phyloP scores from a whole-genome alignment of 2,888 invertebrate genomes.

The Harpagoxenus sublaevis region DNA sequence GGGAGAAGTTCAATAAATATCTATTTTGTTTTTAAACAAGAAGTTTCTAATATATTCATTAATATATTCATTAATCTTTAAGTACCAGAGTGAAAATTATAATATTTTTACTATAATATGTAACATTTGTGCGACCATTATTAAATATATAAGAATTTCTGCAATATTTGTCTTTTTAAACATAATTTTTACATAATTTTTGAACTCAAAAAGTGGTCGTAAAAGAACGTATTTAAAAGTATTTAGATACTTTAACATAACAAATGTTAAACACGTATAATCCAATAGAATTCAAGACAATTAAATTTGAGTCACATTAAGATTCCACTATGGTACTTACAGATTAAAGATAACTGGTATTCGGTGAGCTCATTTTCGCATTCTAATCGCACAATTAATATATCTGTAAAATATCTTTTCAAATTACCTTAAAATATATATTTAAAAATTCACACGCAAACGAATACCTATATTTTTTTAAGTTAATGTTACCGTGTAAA shows the following conservation, averaged over 20 bases:
- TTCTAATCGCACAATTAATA: slow-evolving; percentile 14
- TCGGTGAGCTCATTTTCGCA: not conserved
- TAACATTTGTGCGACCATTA: not conserved
- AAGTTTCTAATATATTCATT: slow-evolving; percentile 8
- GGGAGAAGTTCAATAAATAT: slow-evolving; percentile 32
- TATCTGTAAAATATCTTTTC: not conserved
- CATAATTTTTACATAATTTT: not conserved
- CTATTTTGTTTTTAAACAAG: slow-evolving; percentile 15
- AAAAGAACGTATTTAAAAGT: not conserved
- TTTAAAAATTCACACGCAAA: slow-evolving; percentile 14
- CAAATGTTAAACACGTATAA: not conserved
- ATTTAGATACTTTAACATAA: not conserved
- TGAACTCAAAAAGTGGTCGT: not conserved
- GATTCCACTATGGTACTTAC: slow-evolving; percentile 8
- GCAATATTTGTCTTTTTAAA: not conserved
- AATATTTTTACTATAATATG: not conserved
- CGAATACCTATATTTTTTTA: slow-evolving; percentile 18
- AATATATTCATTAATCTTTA: slow-evolving; percentile 27
- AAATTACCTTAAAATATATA: slow-evolving; percentile 2
- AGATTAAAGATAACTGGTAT: not conserved
- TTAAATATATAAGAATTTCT: not conserved
- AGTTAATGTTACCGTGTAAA: slow-evolving; percentile 24
- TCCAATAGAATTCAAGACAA: not conserved
- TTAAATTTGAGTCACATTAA: not conserved
- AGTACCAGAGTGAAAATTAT: slow-evolving; percentile 19